Conservation (phyloP, 2,797 vertebrate genomes). For the Poecilia picta region DNA sequence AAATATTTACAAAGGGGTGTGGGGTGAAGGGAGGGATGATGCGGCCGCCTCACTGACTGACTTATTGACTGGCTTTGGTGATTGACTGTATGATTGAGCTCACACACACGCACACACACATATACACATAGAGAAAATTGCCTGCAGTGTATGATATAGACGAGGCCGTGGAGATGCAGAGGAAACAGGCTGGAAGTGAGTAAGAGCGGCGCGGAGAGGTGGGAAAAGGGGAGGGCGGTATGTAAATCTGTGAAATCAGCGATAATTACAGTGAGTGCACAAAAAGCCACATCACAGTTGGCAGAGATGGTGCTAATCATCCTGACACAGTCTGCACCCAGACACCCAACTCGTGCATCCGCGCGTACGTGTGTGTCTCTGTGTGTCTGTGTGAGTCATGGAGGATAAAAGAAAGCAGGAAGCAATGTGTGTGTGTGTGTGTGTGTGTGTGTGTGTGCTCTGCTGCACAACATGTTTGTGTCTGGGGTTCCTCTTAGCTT, state of each 20-base stretch:
- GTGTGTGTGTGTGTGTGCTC: constrained; percentile 14
- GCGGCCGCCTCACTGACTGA: constrained; percentile 7
- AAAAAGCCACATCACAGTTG: constrained; percentile 83
- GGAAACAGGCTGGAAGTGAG: constrained; percentile 73
- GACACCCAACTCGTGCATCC: constrained; percentile 36
- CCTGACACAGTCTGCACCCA: constrained; percentile 75
- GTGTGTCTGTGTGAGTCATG: not conserved
- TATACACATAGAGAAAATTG: not conserved
- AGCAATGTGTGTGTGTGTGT: constrained; percentile 20
- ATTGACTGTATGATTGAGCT: constrained; percentile 49
- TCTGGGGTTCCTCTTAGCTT: constrained; percentile 27
- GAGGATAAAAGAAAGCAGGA: constrained; percentile 35
- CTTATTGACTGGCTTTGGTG: constrained; percentile 23
- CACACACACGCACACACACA: constrained; percentile 15
- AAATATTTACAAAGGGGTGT: not conserved
- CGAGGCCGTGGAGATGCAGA: constrained; percentile 21
- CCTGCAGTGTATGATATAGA: constrained; percentile 37
- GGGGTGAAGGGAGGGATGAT: not conserved
- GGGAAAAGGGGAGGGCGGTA: constrained; percentile 69
- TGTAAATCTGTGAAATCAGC: constrained; percentile 83
- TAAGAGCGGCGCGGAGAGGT: constrained; percentile 73
- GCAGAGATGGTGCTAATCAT: constrained; percentile 81
- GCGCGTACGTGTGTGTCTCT: not conserved
- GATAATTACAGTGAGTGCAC: constrained; percentile 81
- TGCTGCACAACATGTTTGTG: constrained; percentile 40